Percentiles rank a stretch among this genome's conserved stretches.
These are phyloP conservation scores for Apaloderma vittatum DNA, from an alignment of 2,113 vertebrate genomes.

Conservation along the genomic window DNA sequence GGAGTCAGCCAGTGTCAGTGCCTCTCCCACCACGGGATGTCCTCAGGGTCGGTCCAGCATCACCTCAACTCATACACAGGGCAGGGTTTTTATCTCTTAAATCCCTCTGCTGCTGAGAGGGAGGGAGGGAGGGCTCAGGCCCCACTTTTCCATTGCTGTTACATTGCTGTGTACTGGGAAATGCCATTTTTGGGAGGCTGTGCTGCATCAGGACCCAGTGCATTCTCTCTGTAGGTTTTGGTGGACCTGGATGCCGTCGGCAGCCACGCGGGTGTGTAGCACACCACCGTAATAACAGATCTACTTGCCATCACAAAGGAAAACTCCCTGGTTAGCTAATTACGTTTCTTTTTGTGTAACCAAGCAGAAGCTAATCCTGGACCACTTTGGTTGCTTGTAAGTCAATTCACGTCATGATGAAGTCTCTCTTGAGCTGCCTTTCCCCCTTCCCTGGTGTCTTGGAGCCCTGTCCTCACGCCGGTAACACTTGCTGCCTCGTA, in stretches of 20 bases:
- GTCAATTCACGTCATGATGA: not conserved
- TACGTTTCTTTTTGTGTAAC: not conserved
- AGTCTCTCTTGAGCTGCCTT: not conserved
- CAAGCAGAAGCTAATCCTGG: not conserved
- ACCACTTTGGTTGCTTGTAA: not conserved
- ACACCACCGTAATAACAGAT: fast-evolving
- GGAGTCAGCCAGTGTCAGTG: fast-evolving
- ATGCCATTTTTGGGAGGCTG: not conserved
- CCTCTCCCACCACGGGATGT: not conserved
- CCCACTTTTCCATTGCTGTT: not conserved
- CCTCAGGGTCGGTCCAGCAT: not conserved
- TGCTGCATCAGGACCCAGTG: not conserved
- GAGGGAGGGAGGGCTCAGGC: not conserved
- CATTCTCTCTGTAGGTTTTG: not conserved
- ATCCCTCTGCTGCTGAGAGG: not conserved
- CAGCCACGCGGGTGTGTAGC: not conserved
- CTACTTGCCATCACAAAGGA: not conserved
- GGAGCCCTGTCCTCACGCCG: not conserved
- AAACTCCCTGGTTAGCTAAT: not conserved
- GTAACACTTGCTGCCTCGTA: not conserved
- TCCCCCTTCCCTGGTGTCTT: not conserved
- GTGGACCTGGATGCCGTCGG: not conserved
- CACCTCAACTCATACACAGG: not conserved
- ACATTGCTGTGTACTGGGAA: fast-evolving
- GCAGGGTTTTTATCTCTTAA: not conserved